A percentile compares a stretch with the other conserved stretches of the same genome.
These are phyloP conservation scores for Capitulum mitella DNA, from an alignment of 2,888 invertebrate species.

Conservation along the genomic window DNA sequence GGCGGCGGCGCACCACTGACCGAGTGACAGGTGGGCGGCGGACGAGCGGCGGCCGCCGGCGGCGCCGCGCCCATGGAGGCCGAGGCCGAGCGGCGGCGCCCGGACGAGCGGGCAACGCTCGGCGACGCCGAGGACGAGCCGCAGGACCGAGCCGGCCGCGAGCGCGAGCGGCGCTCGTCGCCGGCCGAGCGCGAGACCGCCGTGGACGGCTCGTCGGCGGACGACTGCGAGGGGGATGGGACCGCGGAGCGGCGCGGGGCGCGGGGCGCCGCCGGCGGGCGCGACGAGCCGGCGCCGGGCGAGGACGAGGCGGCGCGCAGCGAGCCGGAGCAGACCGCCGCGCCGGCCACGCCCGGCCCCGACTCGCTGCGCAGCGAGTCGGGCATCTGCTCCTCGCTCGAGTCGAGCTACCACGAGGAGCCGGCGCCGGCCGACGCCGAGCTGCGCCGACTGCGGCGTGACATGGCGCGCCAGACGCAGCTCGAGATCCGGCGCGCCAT, in stretches of 20 bases:
- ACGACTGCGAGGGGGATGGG: too few species aligned
- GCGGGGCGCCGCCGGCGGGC: too few species aligned
- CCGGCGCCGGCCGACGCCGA: neutral
- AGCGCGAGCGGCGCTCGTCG: too few species aligned
- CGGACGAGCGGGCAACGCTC: neutral
- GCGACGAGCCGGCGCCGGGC: too few species aligned
- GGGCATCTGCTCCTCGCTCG: constrained; percentile 7
- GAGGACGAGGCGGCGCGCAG: neutral
- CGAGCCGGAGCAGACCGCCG: neutral
- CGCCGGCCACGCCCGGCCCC: neutral
- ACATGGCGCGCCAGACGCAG: neutral
- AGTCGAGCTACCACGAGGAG: constrained; percentile 8
- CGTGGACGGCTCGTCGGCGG: too few species aligned
- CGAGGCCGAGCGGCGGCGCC: neutral
- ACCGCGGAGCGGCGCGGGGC: too few species aligned
- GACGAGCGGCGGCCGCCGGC: neutral
- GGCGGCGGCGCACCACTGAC: neutral
- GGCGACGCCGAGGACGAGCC: neutral
- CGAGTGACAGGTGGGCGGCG: neutral
- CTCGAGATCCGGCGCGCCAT: constrained; percentile 5
- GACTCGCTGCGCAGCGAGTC: constrained; percentile 21
- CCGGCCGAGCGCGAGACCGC: too few species aligned
- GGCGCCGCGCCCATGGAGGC: neutral
- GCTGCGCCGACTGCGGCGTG: neutral
- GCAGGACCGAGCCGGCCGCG: too few species aligned